phyloP scores from a whole-genome alignment of 1,140 invertebrate genomes.

The Drosophila auraria region DNA sequence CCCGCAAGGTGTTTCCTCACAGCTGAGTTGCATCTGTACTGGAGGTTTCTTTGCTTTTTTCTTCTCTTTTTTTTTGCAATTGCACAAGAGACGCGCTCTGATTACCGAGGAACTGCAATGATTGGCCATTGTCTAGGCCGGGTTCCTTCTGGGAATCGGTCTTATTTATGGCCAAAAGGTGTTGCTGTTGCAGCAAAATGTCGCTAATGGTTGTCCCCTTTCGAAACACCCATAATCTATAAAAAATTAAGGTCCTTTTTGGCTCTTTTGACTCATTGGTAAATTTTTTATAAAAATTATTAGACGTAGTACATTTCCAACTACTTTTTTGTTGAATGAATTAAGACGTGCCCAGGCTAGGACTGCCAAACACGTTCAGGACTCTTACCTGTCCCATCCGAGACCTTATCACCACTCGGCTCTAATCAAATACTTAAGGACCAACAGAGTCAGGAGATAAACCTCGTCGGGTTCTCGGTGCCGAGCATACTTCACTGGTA shows the following conservation, averaged over 20 bases:
- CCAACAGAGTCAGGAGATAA: constrained; percentile 40
- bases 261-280: no score
- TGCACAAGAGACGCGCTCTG: constrained; percentile 72
- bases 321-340: no score
- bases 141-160: constrained; percentile 27
- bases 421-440: constrained; percentile 38
- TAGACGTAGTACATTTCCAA: no score
- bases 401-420: constrained; percentile 24
- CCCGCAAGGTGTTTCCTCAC: constrained; percentile 42
- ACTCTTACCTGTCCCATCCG: constrained; percentile 30
- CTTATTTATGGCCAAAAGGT: constrained; percentile 75
- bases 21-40: constrained; percentile 42
- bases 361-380: constrained; percentile 1
- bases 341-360: constrained; percentile 31
- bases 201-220: constrained; percentile 45
- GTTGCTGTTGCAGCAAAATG: constrained; percentile 48
- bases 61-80: constrained; percentile 69
- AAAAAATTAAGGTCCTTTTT: not conserved
- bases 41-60: constrained; percentile 60
- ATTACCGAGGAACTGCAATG: constrained; percentile 54
- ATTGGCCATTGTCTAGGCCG: constrained; percentile 26
- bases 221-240: not conserved
- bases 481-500: constrained; percentile 21
- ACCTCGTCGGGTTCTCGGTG: constrained; percentile 10
- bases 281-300: no score